Base-by-base conservation (phyloP, 1,140 invertebrate species). In the Pristionchus pacificus region DNA sequence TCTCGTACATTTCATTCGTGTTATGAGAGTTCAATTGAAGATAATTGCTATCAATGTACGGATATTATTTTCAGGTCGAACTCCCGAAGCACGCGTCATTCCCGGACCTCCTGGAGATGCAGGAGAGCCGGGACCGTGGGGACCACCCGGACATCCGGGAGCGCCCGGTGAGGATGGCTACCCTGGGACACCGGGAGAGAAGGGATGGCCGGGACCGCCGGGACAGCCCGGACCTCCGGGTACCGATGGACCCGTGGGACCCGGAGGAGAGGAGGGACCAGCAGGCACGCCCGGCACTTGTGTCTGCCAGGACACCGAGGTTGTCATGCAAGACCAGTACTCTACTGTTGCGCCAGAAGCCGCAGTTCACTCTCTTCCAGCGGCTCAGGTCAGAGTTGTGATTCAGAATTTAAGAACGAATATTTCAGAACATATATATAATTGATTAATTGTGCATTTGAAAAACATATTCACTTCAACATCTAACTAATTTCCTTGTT, bases 261-360 rank as follows among this genome's bases (percentile, higher is more conserved):
- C 82, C 49, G 25, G 32, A 6, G 81, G 81, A 71, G 81, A 83
- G 66, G 59, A 69, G 57, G 80, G 80, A 33, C 81, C 80, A 27
- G 64, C 63, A 55, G 79, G 80, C 49, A 83, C 82, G 6, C 81
- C 82, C 59, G 81, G 81, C 28, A 83, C 81, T 67, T 83, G 81
- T 68, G 81, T 83, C 6, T 83, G 81, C 68, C 81, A 83, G 74
- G 81, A 83, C 65, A 83, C 81, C 2, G 81, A 83, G 74, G 81
- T 83, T 32, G 82, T 83, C 1, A 75, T 83, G 33, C 38, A 49
- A 19, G 38, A 49, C 19, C 19, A 6, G 19, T 49, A 49, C 38
- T 10, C 38, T 6, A 49, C 38, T 19, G 19, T 19, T 49, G 38
- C 38, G 6, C 6, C 38, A 10, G 6, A 6, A 10, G 38, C 38